These are phyloP conservation scores for Aphaenogaster floridana DNA, from an alignment of 1,140 invertebrate genomes.

Conservation along the genomic window DNA sequence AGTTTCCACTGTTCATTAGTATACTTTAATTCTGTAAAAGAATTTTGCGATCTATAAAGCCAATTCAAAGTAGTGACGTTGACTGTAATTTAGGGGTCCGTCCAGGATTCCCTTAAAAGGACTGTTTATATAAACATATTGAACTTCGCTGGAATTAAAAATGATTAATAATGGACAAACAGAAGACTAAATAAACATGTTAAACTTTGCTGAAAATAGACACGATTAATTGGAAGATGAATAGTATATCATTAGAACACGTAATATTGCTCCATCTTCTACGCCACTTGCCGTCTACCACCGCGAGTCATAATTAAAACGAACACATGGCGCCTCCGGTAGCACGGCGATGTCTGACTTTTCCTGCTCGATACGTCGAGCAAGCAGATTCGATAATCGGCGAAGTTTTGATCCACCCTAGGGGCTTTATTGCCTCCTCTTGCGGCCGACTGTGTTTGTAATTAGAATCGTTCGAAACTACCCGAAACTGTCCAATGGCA, in stretches of 20 bases:
- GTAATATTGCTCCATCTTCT: constrained; percentile 11
- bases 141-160: background rate
- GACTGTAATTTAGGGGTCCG: no score
- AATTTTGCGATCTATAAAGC: no score
- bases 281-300: background rate
- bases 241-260: constrained; percentile 16
- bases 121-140: background rate
- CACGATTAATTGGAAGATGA: constrained; percentile 1
- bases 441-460: constrained; percentile 52
- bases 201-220: background rate
- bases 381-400: constrained; percentile 56
- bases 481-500: constrained; percentile 10
- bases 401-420: constrained; percentile 32
- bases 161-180: background rate
- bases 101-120: background rate
- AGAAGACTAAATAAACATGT: background rate
- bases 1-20: no score
- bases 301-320: constrained; percentile 33
- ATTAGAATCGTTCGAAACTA: constrained; percentile 62
- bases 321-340: background rate
- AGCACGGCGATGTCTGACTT: constrained; percentile 15
- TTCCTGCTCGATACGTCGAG: constrained; percentile 29
- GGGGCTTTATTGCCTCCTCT: constrained; percentile 41
- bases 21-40: no score
- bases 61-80: no score